Percentiles rank a stretch among this genome's conserved stretches.
Evolutionary conservation across 2,888 invertebrate genomes (phyloP).

Genomic region (Formica aserva): DNA sequence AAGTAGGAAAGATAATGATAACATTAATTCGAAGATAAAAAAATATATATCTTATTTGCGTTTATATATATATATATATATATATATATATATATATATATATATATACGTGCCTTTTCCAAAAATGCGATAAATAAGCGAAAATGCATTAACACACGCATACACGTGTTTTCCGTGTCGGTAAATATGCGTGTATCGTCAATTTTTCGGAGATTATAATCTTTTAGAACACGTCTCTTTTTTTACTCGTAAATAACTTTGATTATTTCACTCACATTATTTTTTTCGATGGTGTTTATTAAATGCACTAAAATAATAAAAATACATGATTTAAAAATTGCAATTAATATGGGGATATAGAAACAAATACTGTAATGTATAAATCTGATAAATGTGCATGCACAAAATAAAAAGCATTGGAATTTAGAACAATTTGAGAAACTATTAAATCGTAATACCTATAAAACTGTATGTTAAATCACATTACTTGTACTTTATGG

Average conservation of each 20-base stretch:
- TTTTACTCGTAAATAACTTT: not conserved
- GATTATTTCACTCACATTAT: not conserved
- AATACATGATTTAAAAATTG: slow-evolving; percentile 4
- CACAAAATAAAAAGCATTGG: slow-evolving; percentile 30
- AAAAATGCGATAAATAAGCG: slow-evolving; percentile 53
- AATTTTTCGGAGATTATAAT: slow-evolving; percentile 24
- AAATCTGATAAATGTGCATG: slow-evolving; percentile 38
- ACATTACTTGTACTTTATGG: slow-evolving; percentile 14
- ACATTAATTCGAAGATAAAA: slow-evolving; percentile 24
- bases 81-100: not conserved
- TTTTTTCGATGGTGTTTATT: not conserved
- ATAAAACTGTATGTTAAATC: not conserved
- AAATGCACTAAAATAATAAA: slow-evolving; percentile 1
- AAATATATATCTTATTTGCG: not conserved
- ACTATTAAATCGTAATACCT: not conserved
- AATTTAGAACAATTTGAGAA: slow-evolving; percentile 6
- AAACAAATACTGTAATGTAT: slow-evolving; percentile 16
- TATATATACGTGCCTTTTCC: slow-evolving; percentile 2
- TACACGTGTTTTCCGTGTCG: slow-evolving; percentile 59
- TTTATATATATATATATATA: too few relatives aligned
- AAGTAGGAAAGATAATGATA: slow-evolving; percentile 18
- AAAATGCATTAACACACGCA: slow-evolving; percentile 63
- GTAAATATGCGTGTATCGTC: slow-evolving; percentile 15
- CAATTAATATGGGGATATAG: slow-evolving; percentile 20
- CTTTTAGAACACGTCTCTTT: slow-evolving; percentile 9